Conservation (phyloP, 1,140 invertebrate species). For the Sycophila sp. region DNA sequence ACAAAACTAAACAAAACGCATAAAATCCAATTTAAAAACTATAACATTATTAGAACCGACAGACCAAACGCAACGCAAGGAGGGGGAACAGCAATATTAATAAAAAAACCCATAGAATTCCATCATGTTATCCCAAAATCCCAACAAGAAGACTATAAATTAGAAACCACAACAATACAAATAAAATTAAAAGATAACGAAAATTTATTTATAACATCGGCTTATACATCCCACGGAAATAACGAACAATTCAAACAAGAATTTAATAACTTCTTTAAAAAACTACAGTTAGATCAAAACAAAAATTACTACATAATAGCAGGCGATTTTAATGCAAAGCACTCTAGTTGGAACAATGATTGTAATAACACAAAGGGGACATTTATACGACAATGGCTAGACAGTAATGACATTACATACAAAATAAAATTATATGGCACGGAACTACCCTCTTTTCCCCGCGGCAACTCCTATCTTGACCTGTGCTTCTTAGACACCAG, state of each 20-base stretch:
- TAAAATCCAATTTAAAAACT: constrained; percentile 32
- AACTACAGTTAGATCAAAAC: background rate
- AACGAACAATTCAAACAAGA: background rate
- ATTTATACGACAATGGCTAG: constrained; percentile 26
- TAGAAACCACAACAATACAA: background rate
- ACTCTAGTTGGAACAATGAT: background rate
- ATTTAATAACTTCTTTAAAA: background rate
- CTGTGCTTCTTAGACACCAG: background rate
- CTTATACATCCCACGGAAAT: background rate
- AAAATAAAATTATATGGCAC: constrained; percentile 13
- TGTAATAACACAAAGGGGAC: background rate
- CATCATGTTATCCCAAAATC: background rate
- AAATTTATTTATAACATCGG: background rate
- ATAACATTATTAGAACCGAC: constrained; percentile 38
- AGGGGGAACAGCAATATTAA: constrained; percentile 39
- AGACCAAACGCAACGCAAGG: constrained; percentile 23
- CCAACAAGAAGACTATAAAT: background rate
- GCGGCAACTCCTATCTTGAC: background rate
- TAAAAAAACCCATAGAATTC: background rate
- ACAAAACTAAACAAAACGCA: constrained; percentile 40
- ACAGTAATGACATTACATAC: background rate
- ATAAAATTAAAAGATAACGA: background rate
- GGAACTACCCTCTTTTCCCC: constrained; percentile 33
- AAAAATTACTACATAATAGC: constrained; percentile 9
- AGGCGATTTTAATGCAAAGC: constrained; percentile 8